Evolutionary conservation across 1,140 invertebrate genomes (phyloP).

Genomic region (Hylaeus anthracinus): DNA sequence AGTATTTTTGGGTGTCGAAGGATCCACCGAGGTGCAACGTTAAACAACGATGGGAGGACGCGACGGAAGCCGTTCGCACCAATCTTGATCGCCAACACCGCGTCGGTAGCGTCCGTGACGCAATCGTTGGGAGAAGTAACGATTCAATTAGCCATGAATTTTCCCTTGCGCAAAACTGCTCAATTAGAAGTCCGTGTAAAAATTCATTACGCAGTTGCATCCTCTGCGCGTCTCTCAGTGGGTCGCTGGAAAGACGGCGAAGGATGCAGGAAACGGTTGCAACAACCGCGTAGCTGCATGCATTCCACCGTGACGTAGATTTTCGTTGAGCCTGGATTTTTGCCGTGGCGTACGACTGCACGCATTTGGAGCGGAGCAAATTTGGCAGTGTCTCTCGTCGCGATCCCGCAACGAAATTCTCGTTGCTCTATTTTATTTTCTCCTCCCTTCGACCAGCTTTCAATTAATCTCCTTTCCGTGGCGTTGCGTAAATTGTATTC

Average conservation of each 20-base stretch:
- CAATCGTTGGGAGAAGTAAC: not conserved
- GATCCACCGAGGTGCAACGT: too few relatives aligned
- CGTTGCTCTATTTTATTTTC: not conserved
- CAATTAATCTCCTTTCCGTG: not conserved
- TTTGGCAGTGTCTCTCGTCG: not conserved
- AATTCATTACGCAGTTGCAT: slow-evolving; percentile 43
- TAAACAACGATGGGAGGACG: too few relatives aligned
- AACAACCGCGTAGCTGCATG: slow-evolving; percentile 14
- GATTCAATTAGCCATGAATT: slow-evolving; percentile 8
- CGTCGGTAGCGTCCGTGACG: not conserved
- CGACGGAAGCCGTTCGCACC: too few relatives aligned
- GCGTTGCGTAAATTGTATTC: not conserved
- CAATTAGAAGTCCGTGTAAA: slow-evolving; percentile 23
- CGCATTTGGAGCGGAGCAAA: not conserved
- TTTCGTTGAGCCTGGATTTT: slow-evolving; percentile 21
- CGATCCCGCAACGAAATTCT: not conserved
- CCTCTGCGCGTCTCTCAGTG: slow-evolving; percentile 7
- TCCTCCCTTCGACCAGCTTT: not conserved
- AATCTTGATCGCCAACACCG: not conserved
- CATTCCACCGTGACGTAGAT: slow-evolving; percentile 15
- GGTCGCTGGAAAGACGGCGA: slow-evolving; percentile 14
- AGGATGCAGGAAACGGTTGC: slow-evolving; percentile 37
- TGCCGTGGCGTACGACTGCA: not conserved
- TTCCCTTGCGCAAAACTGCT: slow-evolving; percentile 8
- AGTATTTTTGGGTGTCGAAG: too few relatives aligned